Evolutionary conservation across 1,140 invertebrate genomes (phyloP), one percentile per base, ranked within the genome.

Genomic region (Saccostrea cuccullata): DNA sequence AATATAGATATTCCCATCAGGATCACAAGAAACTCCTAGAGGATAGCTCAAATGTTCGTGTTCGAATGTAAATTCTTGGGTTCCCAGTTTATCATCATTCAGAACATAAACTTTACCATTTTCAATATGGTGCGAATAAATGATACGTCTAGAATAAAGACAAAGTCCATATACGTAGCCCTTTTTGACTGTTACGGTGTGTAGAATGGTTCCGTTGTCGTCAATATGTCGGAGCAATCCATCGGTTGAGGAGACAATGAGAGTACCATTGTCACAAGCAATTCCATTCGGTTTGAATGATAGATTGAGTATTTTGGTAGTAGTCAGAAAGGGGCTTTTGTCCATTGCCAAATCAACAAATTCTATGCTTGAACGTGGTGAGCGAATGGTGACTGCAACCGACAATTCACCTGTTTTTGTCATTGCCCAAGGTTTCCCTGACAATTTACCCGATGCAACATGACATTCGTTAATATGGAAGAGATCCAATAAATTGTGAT

Each of bases 201-300:
- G 26, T 6, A 73, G 26, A 73, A 36, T 4, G 26, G 2, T 30
- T 12, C 70, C 70, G 12, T 26, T 73, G 2, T 13, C 26, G 70
- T 73, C 70, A 30, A 73, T 30, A 36, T 73, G 70, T 12, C 70
- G 70, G 23, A 73, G 70, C 15, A 73, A 30, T 0, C 70, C 70
- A 73, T 73, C 70, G 23, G 70, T 73, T 15, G 70, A 73, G 11
- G 70, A 73, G 0, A 73, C 11, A 30, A 73, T 73, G 26, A 73
- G 30, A 26, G 8, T 36, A 13, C 70, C 70, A 30, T 30, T 13
- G 70, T 73, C 70, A 73, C 9, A 73, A 9, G 26, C 70, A 30
- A 73, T 73, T 26, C 70, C 70, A 36, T 73, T 73, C 11, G 70
- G 70, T 36, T 73, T 73, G 30, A 73, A 73, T 40, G 70, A 73